A percentile compares a stretch with the other conserved stretches of the same genome.
These are phyloP conservation scores for Polyodon spathula DNA, from an alignment of 2,113 vertebrate species.

Conservation along the genomic window DNA sequence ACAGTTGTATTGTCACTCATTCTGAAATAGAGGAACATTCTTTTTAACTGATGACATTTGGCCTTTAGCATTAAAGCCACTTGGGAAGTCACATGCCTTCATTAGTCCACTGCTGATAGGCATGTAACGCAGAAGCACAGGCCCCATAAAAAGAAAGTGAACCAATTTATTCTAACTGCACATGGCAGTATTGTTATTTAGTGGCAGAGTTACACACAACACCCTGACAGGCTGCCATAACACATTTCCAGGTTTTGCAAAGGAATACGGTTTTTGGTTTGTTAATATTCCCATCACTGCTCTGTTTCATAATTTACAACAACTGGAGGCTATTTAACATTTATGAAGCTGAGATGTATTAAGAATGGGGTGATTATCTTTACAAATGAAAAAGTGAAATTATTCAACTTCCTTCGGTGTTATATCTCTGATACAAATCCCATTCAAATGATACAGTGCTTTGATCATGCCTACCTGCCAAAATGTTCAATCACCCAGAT, in stretches of 20 bases:
- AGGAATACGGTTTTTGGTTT: slow-evolving; percentile 64
- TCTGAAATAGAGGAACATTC: not conserved
- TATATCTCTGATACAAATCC: slow-evolving; percentile 43
- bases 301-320: slow-evolving; percentile 98
- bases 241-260: slow-evolving; percentile 64
- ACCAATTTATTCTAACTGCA: slow-evolving; percentile 66
- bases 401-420: slow-evolving; percentile 72
- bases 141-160: slow-evolving; percentile 31
- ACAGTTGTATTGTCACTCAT: not conserved
- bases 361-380: slow-evolving; percentile 97
- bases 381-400: slow-evolving; percentile 99
- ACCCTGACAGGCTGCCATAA: slow-evolving; percentile 71
- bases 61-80: slow-evolving; percentile 34
- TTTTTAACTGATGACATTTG: not conserved
- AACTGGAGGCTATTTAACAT: slow-evolving; percentile 99
- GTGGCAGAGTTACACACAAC: slow-evolving; percentile 62
- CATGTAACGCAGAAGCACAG: not conserved
- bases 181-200: slow-evolving; percentile 74
- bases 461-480: slow-evolving; percentile 29
- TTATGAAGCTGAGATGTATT: slow-evolving; percentile 99
- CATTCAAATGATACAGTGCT: slow-evolving; percentile 23
- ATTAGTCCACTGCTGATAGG: slow-evolving; percentile 34
- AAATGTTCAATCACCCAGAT: slow-evolving; percentile 37
- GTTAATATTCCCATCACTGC: slow-evolving; percentile 92
- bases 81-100: slow-evolving; percentile 46